Evolutionary conservation across 2,113 vertebrate genomes (phyloP).

Genomic region (Perca schrenkii): DNA sequence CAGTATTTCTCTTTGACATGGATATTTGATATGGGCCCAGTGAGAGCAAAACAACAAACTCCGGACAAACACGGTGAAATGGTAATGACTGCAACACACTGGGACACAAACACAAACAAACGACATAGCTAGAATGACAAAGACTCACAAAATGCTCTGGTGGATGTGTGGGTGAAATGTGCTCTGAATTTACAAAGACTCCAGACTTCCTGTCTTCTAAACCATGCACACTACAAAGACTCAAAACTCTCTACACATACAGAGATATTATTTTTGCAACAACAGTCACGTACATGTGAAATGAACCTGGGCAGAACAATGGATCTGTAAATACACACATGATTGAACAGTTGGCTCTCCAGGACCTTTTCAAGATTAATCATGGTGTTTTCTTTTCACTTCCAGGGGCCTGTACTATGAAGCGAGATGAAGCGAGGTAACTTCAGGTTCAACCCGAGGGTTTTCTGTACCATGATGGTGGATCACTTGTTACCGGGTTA

Average conservation of each 20-base stretch:
- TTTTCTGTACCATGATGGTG: too few relatives aligned
- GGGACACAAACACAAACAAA: slow-evolving; percentile 4
- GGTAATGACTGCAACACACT: slow-evolving; percentile 25
- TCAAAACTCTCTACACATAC: slow-evolving; percentile 16
- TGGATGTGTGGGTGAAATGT: slow-evolving; percentile 29
- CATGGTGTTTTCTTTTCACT: slow-evolving; percentile 1
- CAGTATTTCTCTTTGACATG: slow-evolving; percentile 46
- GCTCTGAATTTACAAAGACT: slow-evolving; percentile 39
- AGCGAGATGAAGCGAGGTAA: too few relatives aligned
- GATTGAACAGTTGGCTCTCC: slow-evolving; percentile 7
- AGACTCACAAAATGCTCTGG: slow-evolving; percentile 10
- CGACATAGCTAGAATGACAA: slow-evolving; percentile 40
- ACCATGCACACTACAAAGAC: background rate
- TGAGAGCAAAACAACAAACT: slow-evolving; percentile 32
- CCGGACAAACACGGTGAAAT: slow-evolving; percentile 25
- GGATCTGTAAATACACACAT: slow-evolving; percentile 42
- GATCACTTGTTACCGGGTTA: too few relatives aligned
- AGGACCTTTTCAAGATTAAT: slow-evolving; percentile 7
- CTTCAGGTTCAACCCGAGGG: too few relatives aligned
- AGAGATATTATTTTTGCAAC: slow-evolving; percentile 1
- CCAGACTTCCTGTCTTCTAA: slow-evolving; percentile 18
- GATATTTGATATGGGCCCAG: slow-evolving; percentile 20
- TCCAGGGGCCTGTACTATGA: too few relatives aligned
- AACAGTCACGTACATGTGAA: slow-evolving; percentile 37
- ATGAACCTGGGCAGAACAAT: slow-evolving; percentile 34